These are phyloP conservation scores for Palythoa grandis DNA, from an alignment of 92 coral and sea anemone species.

Conservation along the genomic window DNA sequence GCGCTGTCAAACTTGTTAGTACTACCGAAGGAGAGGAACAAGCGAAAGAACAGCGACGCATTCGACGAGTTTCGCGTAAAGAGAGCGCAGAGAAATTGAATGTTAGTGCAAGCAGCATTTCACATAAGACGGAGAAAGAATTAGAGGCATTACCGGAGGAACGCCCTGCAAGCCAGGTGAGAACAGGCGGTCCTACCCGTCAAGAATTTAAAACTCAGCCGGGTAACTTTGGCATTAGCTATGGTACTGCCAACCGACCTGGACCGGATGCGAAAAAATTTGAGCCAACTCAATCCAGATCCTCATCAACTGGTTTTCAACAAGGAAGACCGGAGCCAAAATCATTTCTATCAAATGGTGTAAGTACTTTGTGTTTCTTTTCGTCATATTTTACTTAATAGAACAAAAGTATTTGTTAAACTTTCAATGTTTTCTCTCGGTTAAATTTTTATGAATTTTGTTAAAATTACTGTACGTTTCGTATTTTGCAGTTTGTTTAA, in stretches of 20 bases:
- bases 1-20: conserved; percentile 81
- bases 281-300: conserved; percentile 23
- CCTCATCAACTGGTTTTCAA: conserved; percentile 24
- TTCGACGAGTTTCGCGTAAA: conserved; percentile 76
- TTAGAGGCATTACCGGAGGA: conserved; percentile 53
- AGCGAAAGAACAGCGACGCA: conserved; percentile 75
- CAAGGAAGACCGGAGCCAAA: conserved; percentile 40
- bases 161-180: conserved; percentile 46
- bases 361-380: background rate
- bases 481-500: too few relatives aligned
- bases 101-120: conserved; percentile 46
- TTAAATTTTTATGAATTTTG: too few relatives aligned
- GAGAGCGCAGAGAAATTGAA: conserved; percentile 75
- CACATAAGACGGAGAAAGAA: conserved; percentile 49
- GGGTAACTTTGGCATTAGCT: conserved; percentile 19
- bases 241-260: conserved; percentile 23
- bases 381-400: too few relatives aligned
- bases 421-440: too few relatives aligned
- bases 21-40: conserved; percentile 87
- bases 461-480: too few relatives aligned
- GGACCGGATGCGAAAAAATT: conserved; percentile 20
- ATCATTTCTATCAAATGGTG: conserved; percentile 41
- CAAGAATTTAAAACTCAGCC: conserved; percentile 8
- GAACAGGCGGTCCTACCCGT: background rate
- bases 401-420: too few relatives aligned